A percentile compares a stretch with the other conserved stretches of the same genome.
phyloP scores from a whole-genome alignment of 2,797 vertebrate genomes.

The Acanthis flammea region DNA sequence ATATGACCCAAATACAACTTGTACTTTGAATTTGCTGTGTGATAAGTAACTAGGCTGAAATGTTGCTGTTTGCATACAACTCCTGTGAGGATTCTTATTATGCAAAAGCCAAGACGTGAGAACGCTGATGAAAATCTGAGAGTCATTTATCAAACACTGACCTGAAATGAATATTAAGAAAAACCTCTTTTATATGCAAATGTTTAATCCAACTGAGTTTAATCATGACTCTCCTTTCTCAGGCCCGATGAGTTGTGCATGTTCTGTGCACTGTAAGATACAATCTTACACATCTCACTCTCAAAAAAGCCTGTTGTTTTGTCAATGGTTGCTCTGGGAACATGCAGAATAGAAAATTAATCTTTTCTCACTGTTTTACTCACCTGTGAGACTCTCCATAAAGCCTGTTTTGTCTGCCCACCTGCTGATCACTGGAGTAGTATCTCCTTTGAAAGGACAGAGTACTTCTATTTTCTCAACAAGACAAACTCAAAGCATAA shows the following conservation, averaged over 20 bases:
- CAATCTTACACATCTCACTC: not conserved
- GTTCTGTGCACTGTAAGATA: not conserved
- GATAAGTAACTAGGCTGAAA: not conserved
- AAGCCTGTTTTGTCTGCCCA: slow-evolving; percentile 21
- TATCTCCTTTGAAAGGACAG: not conserved
- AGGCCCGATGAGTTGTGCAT: not conserved
- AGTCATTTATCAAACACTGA: slow-evolving; percentile 62
- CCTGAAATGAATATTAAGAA: slow-evolving; percentile 59
- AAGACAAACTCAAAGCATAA: slow-evolving; percentile 44
- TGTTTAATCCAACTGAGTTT: slow-evolving; percentile 21
- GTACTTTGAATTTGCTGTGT: not conserved
- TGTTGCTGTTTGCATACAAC: slow-evolving; percentile 2
- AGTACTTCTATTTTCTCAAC: slow-evolving; percentile 32
- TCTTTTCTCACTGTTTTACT: slow-evolving; percentile 22
- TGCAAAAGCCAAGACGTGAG: slow-evolving; percentile 37
- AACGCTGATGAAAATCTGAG: slow-evolving; percentile 38
- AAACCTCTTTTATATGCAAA: slow-evolving; percentile 62
- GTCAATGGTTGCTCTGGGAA: slow-evolving; percentile 40
- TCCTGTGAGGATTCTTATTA: slow-evolving; percentile 34
- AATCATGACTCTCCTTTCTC: slow-evolving; percentile 28
- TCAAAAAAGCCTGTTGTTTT: not conserved
- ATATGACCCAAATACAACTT: not conserved
- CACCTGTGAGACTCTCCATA: not conserved
- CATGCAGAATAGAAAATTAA: not conserved
- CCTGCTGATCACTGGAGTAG: slow-evolving; percentile 6